Conservation (phyloP, 1,140 invertebrate genomes). For the Onthophagus taurus region DNA sequence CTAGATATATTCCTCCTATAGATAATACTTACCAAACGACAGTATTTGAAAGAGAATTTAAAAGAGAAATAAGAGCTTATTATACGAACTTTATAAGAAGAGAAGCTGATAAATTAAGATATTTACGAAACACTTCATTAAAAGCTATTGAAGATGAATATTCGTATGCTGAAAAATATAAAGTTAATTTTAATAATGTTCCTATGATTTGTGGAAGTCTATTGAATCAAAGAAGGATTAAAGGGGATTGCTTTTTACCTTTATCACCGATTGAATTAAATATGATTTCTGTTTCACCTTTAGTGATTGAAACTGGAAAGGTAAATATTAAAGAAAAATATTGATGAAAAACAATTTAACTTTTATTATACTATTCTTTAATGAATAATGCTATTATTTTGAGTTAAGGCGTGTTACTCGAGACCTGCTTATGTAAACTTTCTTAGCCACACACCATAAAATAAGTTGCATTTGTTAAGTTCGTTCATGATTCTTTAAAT, state of each 20-base stretch:
- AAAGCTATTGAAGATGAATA: not conserved
- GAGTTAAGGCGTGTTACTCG: not conserved
- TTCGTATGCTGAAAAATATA: not conserved
- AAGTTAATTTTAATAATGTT: not conserved
- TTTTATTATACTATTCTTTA: not conserved
- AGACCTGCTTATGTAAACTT: not conserved
- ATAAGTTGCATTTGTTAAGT: not conserved
- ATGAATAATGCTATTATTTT: not conserved
- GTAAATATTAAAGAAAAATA: not conserved
- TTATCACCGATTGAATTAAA: not conserved
- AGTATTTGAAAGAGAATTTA: not conserved
- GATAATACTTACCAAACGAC: conserved; percentile 1
- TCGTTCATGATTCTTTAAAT: not conserved
- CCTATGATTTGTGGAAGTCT: not conserved
- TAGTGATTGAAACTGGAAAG: conserved; percentile 1
- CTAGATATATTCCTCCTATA: not conserved
- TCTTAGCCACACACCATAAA: not conserved
- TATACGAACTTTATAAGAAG: conserved; percentile 5
- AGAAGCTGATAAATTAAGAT: not conserved
- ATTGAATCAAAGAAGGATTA: too few species aligned
- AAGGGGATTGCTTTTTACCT: not conserved
- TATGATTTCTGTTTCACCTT: not conserved
- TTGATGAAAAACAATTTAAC: not conserved
- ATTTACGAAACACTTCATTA: too few species aligned
- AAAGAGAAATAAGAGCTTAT: not conserved